Conservation (phyloP, 2,888 invertebrate genomes). For the Drosophila prostipennis region DNA sequence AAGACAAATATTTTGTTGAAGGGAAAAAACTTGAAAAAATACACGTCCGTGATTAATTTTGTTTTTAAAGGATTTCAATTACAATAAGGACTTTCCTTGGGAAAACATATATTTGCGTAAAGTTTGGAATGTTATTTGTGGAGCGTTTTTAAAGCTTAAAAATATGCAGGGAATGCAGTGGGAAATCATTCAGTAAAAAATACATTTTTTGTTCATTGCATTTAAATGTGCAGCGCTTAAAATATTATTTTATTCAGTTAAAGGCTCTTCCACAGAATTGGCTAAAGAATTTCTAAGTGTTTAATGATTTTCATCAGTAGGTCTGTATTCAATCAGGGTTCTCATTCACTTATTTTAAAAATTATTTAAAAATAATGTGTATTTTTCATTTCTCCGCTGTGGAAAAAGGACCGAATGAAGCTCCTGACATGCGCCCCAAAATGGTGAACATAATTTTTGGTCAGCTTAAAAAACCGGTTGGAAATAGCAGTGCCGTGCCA, state of each 20-base stretch:
- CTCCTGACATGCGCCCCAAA: constrained; percentile 43
- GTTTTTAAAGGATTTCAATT: constrained; percentile 37
- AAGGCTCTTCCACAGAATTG: background rate
- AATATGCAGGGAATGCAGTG: constrained; percentile 3
- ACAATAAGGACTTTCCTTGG: constrained; percentile 20
- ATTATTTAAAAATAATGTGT: constrained; percentile 50
- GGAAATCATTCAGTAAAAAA: background rate
- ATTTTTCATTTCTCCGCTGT: constrained; percentile 16
- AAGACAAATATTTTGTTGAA: constrained; percentile 46
- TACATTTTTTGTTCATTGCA: background rate
- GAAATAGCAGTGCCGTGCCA: constrained; percentile 35
- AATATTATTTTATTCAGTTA: background rate
- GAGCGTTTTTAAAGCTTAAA: constrained; percentile 4
- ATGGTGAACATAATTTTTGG: constrained; percentile 65
- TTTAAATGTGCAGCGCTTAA: background rate
- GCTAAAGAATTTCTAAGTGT: constrained; percentile 1
- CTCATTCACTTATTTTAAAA: constrained; percentile 22
- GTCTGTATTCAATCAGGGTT: constrained; percentile 27
- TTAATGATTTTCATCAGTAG: constrained; percentile 6
- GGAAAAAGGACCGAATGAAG: constrained; percentile 11
- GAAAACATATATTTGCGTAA: constrained; percentile 26
- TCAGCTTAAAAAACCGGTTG: constrained; percentile 46
- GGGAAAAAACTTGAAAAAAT: constrained; percentile 13
- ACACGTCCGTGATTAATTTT: constrained; percentile 39
- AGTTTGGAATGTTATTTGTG: constrained; percentile 21